A percentile compares a stretch with the other conserved stretches of the same genome.
Evolutionary conservation across 2,113 vertebrate species (phyloP).

Genomic region (Aspiorhynchus laticeps): DNA sequence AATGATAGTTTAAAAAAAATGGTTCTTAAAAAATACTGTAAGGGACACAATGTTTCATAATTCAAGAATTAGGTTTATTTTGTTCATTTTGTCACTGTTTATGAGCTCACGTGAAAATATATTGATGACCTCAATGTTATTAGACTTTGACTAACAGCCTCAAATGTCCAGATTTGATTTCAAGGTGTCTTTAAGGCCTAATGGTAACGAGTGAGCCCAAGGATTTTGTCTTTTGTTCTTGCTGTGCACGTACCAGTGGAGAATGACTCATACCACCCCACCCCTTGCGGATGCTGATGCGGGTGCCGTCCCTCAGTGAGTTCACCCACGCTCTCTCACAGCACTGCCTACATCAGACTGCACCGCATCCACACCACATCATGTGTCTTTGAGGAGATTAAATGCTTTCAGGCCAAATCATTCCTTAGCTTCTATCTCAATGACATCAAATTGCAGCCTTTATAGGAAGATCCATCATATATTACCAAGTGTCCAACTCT

Average conservation of each 20-base stretch:
- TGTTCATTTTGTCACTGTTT: background rate
- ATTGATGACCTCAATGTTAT: background rate
- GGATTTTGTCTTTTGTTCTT: constrained; percentile 30
- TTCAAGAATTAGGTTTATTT: no score
- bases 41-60: background rate
- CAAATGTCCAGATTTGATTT: background rate
- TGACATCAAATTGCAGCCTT: constrained; percentile 13
- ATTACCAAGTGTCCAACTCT: background rate
- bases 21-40: background rate
- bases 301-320: background rate
- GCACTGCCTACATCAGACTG: constrained; percentile 1
- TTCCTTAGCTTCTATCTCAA: background rate
- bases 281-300: constrained; percentile 9
- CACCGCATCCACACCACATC: background rate
- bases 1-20: no score
- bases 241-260: background rate
- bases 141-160: background rate
- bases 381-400: constrained; percentile 26
- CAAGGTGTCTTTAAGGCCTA: background rate
- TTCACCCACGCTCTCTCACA: constrained; percentile 25
- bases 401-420: constrained; percentile 29
- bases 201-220: background rate
- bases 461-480: constrained; percentile 1
- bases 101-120: background rate
- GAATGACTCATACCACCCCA: constrained; percentile 54